phyloP scores from a whole-genome alignment of 2,888 invertebrate genomes.

The Sphaerophoria rueppellii region DNA sequence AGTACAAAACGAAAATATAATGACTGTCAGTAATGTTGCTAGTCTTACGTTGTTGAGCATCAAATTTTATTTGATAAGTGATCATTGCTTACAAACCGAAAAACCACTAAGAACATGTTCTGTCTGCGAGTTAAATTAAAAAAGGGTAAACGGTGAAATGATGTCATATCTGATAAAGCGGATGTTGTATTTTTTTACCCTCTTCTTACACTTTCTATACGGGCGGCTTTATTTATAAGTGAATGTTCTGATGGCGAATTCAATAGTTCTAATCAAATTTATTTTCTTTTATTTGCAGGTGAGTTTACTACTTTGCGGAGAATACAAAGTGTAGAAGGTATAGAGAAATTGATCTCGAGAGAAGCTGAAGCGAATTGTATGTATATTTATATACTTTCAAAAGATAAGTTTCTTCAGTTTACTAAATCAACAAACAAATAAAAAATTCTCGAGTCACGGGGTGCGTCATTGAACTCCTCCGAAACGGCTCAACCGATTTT shows the following conservation, averaged over 20 bases:
- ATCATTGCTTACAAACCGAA: constrained; percentile 1
- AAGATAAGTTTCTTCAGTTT: no score
- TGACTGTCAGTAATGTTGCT: background rate
- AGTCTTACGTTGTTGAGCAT: constrained; percentile 9
- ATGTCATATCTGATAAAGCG: constrained; percentile 52
- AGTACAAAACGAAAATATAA: background rate
- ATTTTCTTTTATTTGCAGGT: constrained; percentile 57
- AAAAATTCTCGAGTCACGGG: no score
- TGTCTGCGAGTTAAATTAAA: constrained; percentile 54
- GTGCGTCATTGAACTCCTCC: no score
- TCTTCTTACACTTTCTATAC: constrained; percentile 20
- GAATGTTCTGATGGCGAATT: constrained; percentile 18
- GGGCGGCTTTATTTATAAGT: background rate
- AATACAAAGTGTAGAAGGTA: constrained; percentile 13
- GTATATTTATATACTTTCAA: no score
- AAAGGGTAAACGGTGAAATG: constrained; percentile 48
- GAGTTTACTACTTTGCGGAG: constrained; percentile 45
- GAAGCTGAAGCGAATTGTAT: background rate
- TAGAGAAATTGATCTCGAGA: constrained; percentile 12
- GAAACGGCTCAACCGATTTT: no score
- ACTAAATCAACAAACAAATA: no score
- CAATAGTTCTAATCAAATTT: constrained; percentile 45
- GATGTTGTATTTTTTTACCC: constrained; percentile 51
- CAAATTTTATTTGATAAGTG: constrained; percentile 36
- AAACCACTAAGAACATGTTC: constrained; percentile 40